These are phyloP conservation scores for Calonectris borealis DNA, from an alignment of 2,113 vertebrate genomes.

Conservation along the genomic window DNA sequence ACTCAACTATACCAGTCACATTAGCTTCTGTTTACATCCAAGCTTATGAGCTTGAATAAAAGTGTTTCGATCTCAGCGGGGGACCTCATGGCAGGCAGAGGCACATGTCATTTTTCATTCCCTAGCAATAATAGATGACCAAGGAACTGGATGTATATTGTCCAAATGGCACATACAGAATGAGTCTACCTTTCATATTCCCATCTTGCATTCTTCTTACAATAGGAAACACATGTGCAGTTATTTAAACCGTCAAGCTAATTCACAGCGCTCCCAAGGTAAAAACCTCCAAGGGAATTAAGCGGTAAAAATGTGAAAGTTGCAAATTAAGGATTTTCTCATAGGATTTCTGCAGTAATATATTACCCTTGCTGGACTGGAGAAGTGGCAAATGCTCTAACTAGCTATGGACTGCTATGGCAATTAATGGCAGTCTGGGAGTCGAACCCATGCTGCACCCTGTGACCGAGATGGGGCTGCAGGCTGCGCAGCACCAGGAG, in stretches of 20 bases:
- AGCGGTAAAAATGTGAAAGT: background rate
- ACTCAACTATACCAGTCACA: background rate
- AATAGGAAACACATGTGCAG: background rate
- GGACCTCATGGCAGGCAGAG: background rate
- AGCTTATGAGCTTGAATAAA: background rate
- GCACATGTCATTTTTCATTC: background rate
- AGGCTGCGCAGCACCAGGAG: background rate
- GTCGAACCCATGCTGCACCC: background rate
- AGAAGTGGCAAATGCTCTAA: background rate
- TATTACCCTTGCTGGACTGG: background rate
- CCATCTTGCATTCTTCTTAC: background rate
- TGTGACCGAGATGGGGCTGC: fast-evolving
- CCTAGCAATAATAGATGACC: background rate
- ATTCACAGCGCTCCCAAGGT: background rate
- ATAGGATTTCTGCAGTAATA: background rate
- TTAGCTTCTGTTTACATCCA: background rate
- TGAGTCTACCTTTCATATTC: background rate
- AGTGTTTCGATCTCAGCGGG: background rate
- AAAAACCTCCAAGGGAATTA: background rate
- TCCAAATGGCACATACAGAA: background rate
- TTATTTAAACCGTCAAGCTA: background rate
- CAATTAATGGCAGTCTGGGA: background rate
- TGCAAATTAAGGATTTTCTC: background rate
- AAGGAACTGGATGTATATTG: background rate
- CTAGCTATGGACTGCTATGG: background rate